These are phyloP conservation scores for Drosophila borealis DNA, from an alignment of 2,888 invertebrate species.

Conservation along the genomic window DNA sequence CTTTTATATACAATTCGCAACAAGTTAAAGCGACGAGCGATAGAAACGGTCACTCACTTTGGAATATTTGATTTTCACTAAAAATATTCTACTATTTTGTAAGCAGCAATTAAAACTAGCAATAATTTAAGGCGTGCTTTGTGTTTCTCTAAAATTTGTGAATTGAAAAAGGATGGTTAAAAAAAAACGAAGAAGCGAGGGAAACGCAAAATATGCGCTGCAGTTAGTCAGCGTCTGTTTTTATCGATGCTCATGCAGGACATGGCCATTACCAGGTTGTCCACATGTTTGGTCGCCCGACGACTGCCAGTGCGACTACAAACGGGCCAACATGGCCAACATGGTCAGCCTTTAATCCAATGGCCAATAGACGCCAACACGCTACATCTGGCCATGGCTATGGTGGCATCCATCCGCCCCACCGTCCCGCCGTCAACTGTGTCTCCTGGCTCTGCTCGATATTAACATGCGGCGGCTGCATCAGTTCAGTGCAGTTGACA, in stretches of 20 bases:
- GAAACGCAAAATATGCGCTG: conserved; percentile 10
- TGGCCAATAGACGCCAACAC: conserved; percentile 68
- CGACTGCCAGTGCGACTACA: conserved; percentile 2
- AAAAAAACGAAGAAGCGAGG: not conserved
- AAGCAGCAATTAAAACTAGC: no score
- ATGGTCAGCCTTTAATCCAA: conserved; percentile 70
- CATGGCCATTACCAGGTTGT: conserved; percentile 57
- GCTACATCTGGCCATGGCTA: conserved; percentile 6
- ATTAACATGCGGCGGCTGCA: conserved; percentile 67
- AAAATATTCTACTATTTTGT: no score
- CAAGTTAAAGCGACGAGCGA: no score
- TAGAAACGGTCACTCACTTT: no score
- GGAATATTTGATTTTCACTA: no score
- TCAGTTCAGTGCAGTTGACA: conserved; percentile 61
- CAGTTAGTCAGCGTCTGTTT: conserved; percentile 45
- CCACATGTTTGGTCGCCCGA: conserved; percentile 39
- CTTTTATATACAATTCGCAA: no score
- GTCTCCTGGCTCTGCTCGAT: conserved; percentile 35
- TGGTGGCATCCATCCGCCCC: conserved; percentile 2
- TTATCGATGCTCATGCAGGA: conserved; percentile 60
- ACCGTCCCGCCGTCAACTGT: not conserved
- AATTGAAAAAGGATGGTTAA: not conserved
- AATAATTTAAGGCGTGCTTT: not conserved
- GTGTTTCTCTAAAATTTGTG: not conserved
- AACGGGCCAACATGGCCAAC: conserved; percentile 41